Conservation (phyloP, 2,113 vertebrate species). For the Dolichallabes microphthalmus region DNA sequence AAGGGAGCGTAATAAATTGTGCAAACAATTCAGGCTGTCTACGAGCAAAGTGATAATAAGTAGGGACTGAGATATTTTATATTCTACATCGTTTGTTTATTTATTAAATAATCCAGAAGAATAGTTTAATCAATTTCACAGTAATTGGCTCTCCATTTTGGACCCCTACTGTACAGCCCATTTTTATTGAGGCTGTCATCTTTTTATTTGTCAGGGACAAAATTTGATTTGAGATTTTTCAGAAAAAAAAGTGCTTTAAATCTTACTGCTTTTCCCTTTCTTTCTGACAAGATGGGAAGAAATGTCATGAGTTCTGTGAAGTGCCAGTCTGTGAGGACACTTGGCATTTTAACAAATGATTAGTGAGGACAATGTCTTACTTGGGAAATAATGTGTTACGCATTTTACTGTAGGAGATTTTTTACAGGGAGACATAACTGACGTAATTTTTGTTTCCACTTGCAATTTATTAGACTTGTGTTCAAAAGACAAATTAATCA, state of each 20-base stretch:
- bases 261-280: neutral
- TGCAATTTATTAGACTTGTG: neutral
- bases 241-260: neutral
- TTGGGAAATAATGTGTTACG: neutral
- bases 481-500: neutral
- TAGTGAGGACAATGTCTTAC: neutral
- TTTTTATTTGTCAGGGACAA: neutral
- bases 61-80: neutral
- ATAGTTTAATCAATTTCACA: neutral
- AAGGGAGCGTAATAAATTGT: neutral
- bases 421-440: neutral
- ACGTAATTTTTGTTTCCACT: neutral
- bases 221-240: neutral
- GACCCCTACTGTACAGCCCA: neutral
- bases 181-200: neutral
- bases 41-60: neutral
- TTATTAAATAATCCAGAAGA: neutral
- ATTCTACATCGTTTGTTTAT: neutral
- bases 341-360: slow-evolving; percentile 7
- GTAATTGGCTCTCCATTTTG: neutral
- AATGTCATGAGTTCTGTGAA: neutral
- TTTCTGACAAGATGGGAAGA: neutral
- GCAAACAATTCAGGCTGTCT: neutral
- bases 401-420: neutral
- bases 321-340: neutral